Base-by-base conservation (phyloP, 2,797 vertebrate species). In the Hippoglossus hippoglossus region DNA sequence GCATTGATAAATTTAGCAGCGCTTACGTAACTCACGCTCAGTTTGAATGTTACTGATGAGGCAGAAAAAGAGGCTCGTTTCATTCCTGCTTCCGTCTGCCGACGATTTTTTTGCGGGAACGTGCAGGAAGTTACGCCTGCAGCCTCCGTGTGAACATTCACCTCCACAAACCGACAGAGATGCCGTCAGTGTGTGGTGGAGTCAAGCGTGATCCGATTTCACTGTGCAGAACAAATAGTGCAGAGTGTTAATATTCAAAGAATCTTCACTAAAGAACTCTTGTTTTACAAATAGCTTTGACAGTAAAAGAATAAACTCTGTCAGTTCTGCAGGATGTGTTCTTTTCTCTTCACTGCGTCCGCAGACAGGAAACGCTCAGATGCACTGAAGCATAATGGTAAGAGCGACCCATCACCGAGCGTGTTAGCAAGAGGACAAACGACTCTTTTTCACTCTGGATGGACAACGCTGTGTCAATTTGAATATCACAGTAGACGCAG, bases 1-100 rank as follows among this genome's bases (percentile, higher is more conserved):
- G 91, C 86, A 88, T 92, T 92, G 93, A 94, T 94, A 94, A 93
- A 94, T 95, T 93, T 95, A 94, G 93, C 92, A 68, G 88, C 0
- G 66, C 84, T 95, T 94, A 94, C 81, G 63, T 93, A 94, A 95
- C 91, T 81, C 79, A 60, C 62, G 51, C 84, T 93, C 91, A 82
- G 85, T 94, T 92, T 82, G 90, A 92, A 94, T 94, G 88, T 88
- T 83, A 88, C 89, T 92, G 91, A 94, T 94, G 92, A 94, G 85
- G 92, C 91, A 92, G 92, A 85, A 93, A 91, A 85, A 84, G 78
- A 87, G 80, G 75, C 85, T 69, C 52, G 53, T 88, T 87, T 90
- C 51, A 64, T 76, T 84, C 74, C 72, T 64, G 74, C 83, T 74
- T 81, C 62, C 61, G 67, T 75, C 73, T 83, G 74, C 68, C 88